Conservation (phyloP, 2,113 vertebrate species). For the Coryphaenoides rupestris region DNA sequence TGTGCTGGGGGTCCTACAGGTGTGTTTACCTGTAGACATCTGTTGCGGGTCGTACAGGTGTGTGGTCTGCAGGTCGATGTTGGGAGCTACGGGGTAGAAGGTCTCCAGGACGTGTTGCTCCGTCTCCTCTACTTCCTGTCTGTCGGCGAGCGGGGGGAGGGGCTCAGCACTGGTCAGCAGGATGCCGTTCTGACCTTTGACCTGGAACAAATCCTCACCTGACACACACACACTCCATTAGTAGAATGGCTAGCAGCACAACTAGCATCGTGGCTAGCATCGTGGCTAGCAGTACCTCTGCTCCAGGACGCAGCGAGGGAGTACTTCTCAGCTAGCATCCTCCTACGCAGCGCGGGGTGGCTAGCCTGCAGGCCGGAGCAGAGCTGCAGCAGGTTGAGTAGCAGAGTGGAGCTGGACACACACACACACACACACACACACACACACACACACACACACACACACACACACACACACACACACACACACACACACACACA, state of each 20-base stretch:
- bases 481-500: no score
- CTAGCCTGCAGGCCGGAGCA: slow-evolving; percentile 74
- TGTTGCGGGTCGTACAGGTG: slow-evolving; percentile 50
- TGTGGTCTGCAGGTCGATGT: slow-evolving; percentile 80
- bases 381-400: slow-evolving; percentile 82
- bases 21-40: slow-evolving; percentile 64
- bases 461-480: no score
- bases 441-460: background rate
- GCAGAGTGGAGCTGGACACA: slow-evolving; percentile 76
- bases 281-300: slow-evolving; percentile 73
- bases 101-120: slow-evolving; percentile 72
- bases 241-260: background rate
- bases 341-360: slow-evolving; percentile 71
- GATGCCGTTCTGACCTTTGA: slow-evolving; percentile 77
- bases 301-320: slow-evolving; percentile 76
- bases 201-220: slow-evolving; percentile 85
- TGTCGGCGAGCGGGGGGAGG: slow-evolving; percentile 75
- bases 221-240: background rate
- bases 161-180: slow-evolving; percentile 74
- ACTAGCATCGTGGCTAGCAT: background rate
- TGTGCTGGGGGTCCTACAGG: slow-evolving; percentile 50
- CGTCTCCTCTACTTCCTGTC: slow-evolving; percentile 77
- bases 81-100: slow-evolving; percentile 87
- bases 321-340: slow-evolving; percentile 77
- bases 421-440: background rate